Base-by-base conservation (phyloP, 2,113 vertebrate genomes). In the Scytalopus superciliaris region DNA sequence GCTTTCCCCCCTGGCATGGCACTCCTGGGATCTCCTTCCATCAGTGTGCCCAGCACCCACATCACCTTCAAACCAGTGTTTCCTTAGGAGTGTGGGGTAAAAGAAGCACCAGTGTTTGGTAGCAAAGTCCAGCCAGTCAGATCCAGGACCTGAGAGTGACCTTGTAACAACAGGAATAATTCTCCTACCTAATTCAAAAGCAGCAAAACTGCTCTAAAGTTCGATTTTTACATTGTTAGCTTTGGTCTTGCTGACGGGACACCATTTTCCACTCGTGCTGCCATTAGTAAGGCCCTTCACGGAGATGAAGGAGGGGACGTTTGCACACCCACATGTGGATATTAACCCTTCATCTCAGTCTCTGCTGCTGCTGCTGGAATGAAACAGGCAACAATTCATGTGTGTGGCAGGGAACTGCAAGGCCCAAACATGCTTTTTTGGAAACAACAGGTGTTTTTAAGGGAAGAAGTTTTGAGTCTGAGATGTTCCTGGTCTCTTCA, bases 181-280 rank as follows among this genome's bases (percentile, higher is more conserved):
- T 91, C 83, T 93, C 67, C 81, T 68, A 78, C 39, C 42, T 67
- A 59, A 68, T 89, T 92, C 83, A 89, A 90, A 93, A 96, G 37
- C 76, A 74, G 18, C 9, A 73, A 85, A 81, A n/a, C 12, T 35
- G 25, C 45, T 64, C 44, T 79, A 19, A 81, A 82, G 40, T 80
- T 64, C 35, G 37, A 67, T 89, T 94, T 81, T 60, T 81, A 91
- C 90, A 47, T 70, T 19, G 7, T 68, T 73, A 23, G 27, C 18
- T 60, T 96, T 92, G 72, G 37, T 94, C 42, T 62, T 84, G 56
- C 56, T 92, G 69, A 85, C 77, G 94, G 86, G 78, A 73, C 60
- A 68, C 12, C 59, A 45, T 95, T 94, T 92, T 95, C 66, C 82
- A 66, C 35, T 64, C 56, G 37, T 18, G 66, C 66, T 92, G 55